These are phyloP conservation scores for Sisyra terminalis DNA, from an alignment of 2,888 invertebrate species.

Conservation along the genomic window DNA sequence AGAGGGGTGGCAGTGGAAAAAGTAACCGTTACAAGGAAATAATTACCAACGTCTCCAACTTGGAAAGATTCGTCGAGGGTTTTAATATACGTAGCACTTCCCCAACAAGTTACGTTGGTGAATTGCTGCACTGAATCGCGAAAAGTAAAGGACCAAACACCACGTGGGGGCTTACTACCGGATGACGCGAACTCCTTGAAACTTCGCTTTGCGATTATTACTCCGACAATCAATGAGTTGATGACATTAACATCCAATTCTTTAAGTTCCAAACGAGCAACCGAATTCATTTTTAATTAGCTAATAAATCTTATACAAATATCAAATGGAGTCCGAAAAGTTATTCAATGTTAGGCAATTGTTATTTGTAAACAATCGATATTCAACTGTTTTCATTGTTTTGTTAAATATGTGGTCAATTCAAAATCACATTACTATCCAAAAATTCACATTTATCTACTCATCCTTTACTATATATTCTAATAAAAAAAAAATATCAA, in stretches of 20 bases:
- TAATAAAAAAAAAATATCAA: no score
- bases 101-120: conserved; percentile 66
- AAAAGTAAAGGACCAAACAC: conserved; percentile 61
- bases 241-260: conserved; percentile 19
- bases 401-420: no score
- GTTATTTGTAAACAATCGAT: no score
- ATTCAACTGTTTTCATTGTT: no score
- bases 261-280: conserved; percentile 19
- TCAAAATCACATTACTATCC: no score
- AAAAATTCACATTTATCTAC: no score
- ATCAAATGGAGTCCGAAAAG: no score
- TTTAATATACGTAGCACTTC: conserved; percentile 40
- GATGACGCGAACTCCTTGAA: conserved; percentile 34
- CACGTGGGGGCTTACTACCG: conserved; percentile 37
- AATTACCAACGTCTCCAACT: conserved; percentile 52
- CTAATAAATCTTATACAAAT: no score
- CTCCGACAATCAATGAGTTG: conserved; percentile 30
- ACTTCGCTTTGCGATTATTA: conserved; percentile 47
- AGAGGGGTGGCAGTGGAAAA: background rate
- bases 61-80: conserved; percentile 44
- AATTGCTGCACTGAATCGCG: conserved; percentile 55
- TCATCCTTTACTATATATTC: no score
- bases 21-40: background rate
- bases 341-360: no score
- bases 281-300: conserved; percentile 10